These are phyloP conservation scores for Chironomus striatipennis DNA, from an alignment of 1,140 invertebrate genomes.

Conservation along the genomic window DNA sequence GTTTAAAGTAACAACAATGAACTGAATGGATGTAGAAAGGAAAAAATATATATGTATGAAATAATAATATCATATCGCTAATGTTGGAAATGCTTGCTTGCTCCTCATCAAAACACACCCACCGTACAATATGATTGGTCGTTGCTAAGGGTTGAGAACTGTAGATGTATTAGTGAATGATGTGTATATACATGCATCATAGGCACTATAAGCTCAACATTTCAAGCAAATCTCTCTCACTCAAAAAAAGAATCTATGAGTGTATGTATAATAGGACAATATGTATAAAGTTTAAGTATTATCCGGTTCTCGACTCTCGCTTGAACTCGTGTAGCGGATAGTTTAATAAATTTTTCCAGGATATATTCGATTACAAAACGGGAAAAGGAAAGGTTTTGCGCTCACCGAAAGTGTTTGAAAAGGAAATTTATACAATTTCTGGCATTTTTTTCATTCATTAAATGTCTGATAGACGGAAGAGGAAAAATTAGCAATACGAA, in stretches of 20 bases:
- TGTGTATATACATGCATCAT: background rate
- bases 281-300: conserved; percentile 24
- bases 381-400: conserved; percentile 10
- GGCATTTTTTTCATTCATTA: conserved; percentile 16
- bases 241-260: background rate
- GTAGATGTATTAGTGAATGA: background rate
- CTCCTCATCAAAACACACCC: conserved; percentile 4
- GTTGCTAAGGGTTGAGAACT: background rate
- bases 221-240: background rate
- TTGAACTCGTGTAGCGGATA: conserved; percentile 21
- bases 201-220: background rate
- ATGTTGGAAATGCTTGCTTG: background rate
- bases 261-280: conserved; percentile 19
- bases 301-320: conserved; percentile 19
- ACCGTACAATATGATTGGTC: background rate
- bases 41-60: conserved; percentile 6
- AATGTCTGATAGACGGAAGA: conserved; percentile 12
- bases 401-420: conserved; percentile 10
- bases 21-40: too few relatives aligned
- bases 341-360: conserved; percentile 23
- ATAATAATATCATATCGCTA: background rate
- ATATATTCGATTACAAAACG: conserved; percentile 21
- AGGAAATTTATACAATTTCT: conserved; percentile 14
- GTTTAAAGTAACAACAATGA: background rate
- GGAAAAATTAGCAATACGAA: conserved; percentile 20